Evolutionary conservation across 2,888 invertebrate species (phyloP).

Genomic region (Aethes cnicana): DNA sequence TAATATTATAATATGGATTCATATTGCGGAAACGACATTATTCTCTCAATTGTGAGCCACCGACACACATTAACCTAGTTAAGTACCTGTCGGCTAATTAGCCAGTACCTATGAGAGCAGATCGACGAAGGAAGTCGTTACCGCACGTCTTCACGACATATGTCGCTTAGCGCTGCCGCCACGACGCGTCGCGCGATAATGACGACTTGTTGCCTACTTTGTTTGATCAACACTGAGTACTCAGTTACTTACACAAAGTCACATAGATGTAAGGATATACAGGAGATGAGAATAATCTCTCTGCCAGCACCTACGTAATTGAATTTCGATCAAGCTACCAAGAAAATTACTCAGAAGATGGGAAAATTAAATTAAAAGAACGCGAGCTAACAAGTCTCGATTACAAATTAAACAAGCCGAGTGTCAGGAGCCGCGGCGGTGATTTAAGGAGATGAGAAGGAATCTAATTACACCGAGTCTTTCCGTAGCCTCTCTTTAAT

Average conservation of each 20-base stretch:
- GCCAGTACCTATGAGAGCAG: conserved; percentile 12
- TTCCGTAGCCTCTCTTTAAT: conserved; percentile 76
- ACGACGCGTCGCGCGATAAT: too few species aligned
- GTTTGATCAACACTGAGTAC: too few species aligned
- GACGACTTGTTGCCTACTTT: too few species aligned
- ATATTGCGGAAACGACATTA: too few species aligned
- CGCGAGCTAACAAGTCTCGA: conserved; percentile 77
- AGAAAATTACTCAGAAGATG: conserved; percentile 53
- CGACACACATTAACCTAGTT: conserved; percentile 5
- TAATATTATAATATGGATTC: too few species aligned
- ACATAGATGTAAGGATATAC: too few species aligned
- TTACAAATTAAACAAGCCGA: conserved; percentile 79
- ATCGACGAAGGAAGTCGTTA: conserved; percentile 24
- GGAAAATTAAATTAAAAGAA: conserved; percentile 72
- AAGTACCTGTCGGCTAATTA: conserved; percentile 17
- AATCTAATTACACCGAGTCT: conserved; percentile 78
- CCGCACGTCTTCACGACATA: conserved; percentile 2
- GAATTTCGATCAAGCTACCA: conserved; percentile 62
- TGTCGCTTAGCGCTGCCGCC: neutral
- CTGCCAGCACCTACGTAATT: conserved; percentile 44
- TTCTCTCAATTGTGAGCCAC: too few species aligned
- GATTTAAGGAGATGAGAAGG: conserved; percentile 78
- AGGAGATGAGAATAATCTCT: conserved; percentile 46
- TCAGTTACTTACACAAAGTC: too few species aligned
- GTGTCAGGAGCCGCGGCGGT: conserved; percentile 68